A percentile compares a stretch with the other conserved stretches of the same genome.
Evolutionary conservation across 2,797 vertebrate species (phyloP).

Genomic region (Knipowitschia caucasica): DNA sequence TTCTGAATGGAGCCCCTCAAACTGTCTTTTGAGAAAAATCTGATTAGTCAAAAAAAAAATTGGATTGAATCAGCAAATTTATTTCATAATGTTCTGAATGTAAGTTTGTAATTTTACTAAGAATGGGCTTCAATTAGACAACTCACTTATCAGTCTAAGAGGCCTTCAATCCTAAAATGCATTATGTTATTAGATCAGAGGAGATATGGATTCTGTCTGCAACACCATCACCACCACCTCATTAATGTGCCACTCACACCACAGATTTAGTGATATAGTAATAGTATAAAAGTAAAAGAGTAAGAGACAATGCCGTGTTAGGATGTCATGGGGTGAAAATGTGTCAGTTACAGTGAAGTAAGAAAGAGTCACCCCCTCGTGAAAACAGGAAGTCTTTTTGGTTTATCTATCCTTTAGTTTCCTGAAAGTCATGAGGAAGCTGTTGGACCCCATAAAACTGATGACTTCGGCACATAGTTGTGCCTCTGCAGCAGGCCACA

Average conservation of each 20-base stretch:
- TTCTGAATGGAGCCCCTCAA: constrained; percentile 39
- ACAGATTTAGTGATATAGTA: no score
- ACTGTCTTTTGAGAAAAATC: neutral
- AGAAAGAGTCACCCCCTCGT: neutral
- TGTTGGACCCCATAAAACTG: constrained; percentile 59
- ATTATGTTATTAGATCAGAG: neutral
- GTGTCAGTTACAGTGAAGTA: constrained; percentile 14
- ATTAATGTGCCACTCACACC: no score
- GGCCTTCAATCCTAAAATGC: no score
- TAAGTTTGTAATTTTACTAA: neutral
- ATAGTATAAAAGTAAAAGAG: no score
- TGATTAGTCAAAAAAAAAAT: neutral
- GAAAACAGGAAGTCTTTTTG: constrained; percentile 77
- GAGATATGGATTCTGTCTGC: no score
- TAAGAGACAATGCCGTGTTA: neutral
- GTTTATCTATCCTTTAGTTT: constrained; percentile 80
- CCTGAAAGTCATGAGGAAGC: constrained; percentile 85
- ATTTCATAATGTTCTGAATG: neutral
- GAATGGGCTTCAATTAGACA: neutral
- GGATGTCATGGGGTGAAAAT: neutral
- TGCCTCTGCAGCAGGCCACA: constrained; percentile 53
- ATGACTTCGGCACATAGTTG: constrained; percentile 75
- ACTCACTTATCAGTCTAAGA: no score
- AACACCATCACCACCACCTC: no score
- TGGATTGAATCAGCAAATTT: neutral